Percentiles rank a stretch among this genome's conserved stretches.
These are phyloP conservation scores for Connochaetes taurinus DNA, from an alignment of 2,113 vertebrate genomes.

Conservation along the genomic window DNA sequence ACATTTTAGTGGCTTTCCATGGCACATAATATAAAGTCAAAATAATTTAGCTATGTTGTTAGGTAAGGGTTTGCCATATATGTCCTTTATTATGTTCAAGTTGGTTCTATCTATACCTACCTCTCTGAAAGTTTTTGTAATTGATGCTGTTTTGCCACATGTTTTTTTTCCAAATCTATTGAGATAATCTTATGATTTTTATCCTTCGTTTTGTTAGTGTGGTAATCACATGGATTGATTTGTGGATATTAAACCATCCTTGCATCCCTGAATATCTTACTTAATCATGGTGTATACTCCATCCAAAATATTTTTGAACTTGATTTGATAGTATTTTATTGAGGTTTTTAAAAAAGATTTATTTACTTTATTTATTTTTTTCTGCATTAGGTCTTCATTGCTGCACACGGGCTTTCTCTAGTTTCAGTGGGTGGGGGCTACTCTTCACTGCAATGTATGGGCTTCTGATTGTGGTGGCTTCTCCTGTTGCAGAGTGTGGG, in stretches of 20 bases:
- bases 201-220: background rate
- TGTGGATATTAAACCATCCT: background rate
- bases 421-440: background rate
- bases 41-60: background rate
- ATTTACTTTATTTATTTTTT: background rate
- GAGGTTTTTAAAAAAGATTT: background rate
- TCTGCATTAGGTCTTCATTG: background rate
- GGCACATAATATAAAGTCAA: background rate
- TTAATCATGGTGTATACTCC: background rate
- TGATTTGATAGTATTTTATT: background rate
- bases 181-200: background rate
- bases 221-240: background rate
- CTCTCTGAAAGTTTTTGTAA: background rate
- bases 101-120: background rate
- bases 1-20: background rate
- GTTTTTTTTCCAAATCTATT: background rate
- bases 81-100: background rate
- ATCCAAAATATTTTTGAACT: background rate
- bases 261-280: background rate
- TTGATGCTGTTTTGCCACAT: background rate
- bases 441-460: background rate
- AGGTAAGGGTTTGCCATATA: background rate
- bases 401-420: background rate
- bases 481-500: background rate
- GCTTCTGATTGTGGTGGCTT: background rate